Base-by-base conservation (phyloP, 53 echinoderm and acorn worm species). In the Temnopleurus reevesii region DNA sequence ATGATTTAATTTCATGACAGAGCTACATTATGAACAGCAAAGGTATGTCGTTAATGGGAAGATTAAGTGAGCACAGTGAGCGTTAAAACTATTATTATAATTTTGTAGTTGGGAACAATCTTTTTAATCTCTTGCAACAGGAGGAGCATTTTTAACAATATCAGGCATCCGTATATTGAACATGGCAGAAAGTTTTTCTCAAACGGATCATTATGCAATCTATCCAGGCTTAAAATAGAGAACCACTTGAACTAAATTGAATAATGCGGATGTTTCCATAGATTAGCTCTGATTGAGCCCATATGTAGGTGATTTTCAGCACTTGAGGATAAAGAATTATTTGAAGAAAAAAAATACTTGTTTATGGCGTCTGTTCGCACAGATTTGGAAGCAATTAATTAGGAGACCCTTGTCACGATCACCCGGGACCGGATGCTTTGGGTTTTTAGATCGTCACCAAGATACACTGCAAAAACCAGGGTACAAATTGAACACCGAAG, bases 341-440 rank as follows among this genome's bases (percentile, higher is more conserved):
- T 71, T 71, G 43, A 71, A 41, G 41, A n/a, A 71, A 71, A 38
- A 41, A 79, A 49, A 29, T 47, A 79, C 49, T 79, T 49, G 76
- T 76, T 79, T 79, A 47, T 79, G 49, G 7, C 38, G 83, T 55
- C 83, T 83, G 83, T 83, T 38, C 57, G 5, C 55, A 35, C 36
- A 54, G 83, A 83, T 83, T 55, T 83, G 83, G 83, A 83, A 83
- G 83, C 56, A 35, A 83, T 83, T 55, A 83, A 83, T 83, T 83
- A 79, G 49, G 26, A 5, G 30, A 49, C 79, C 18, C 46, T 79
- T 79, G 79, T 79, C 79, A 49, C 3, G 15, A 28, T 13, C 30
- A 12, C 79, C 6, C 45, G 36, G 12, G 49, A 47, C 79, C 79
- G 79, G 79, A 79, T 79, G 79, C 27, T 46, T 17, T 41, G 7